Conservation (phyloP, 2,113 vertebrate species). For the Amblyopsis rosae region DNA sequence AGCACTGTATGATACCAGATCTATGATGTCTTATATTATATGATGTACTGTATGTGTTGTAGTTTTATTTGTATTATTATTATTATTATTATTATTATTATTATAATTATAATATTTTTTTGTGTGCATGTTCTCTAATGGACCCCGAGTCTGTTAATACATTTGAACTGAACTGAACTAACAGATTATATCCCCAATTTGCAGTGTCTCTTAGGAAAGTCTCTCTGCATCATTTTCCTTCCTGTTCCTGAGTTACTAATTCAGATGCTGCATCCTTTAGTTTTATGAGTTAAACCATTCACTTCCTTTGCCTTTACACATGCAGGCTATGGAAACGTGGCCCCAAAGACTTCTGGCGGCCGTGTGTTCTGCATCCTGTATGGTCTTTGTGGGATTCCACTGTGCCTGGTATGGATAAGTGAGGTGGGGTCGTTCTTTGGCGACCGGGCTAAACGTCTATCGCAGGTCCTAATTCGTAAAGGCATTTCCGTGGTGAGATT, state of each 20-base stretch:
- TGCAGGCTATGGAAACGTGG: conserved; percentile 93
- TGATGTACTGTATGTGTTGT: too few relatives aligned
- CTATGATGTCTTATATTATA: too few relatives aligned
- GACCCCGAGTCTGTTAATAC: too few relatives aligned
- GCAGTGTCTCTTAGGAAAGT: too few relatives aligned
- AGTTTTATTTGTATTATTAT: too few relatives aligned
- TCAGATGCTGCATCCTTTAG: background rate
- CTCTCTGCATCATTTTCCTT: too few relatives aligned
- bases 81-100: too few relatives aligned
- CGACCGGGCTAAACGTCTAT: conserved; percentile 89
- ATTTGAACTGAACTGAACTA: too few relatives aligned
- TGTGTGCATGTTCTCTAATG: too few relatives aligned
- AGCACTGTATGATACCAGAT: too few relatives aligned
- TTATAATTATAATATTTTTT: too few relatives aligned
- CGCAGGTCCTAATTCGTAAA: conserved; percentile 87
- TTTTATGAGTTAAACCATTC: background rate
- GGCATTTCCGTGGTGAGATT: conserved; percentile 86
- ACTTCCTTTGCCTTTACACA: background rate
- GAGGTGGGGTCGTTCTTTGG: conserved; percentile 95
- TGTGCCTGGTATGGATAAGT: conserved; percentile 96
- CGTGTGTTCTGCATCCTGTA: conserved; percentile 96
- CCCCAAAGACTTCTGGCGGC: conserved; percentile 88
- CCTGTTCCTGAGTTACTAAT: background rate
- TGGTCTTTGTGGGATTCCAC: conserved; percentile 92
- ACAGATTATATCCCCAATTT: too few relatives aligned